These are phyloP conservation scores for Manacus vitellinus DNA, from an alignment of 2,113 vertebrate genomes.

Conservation along the genomic window DNA sequence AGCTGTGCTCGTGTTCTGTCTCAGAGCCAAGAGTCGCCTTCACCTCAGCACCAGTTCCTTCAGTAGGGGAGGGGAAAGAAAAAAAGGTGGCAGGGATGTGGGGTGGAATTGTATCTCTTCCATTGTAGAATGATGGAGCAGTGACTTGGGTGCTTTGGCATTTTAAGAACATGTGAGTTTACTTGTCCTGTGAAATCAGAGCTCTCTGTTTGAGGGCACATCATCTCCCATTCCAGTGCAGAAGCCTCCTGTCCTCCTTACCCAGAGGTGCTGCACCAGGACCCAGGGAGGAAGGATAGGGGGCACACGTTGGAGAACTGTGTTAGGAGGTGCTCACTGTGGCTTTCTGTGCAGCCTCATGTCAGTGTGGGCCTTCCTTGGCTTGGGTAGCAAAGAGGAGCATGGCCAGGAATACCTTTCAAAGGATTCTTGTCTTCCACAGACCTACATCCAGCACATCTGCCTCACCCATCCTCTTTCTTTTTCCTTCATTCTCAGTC, in stretches of 20 bases:
- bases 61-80: not conserved
- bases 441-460: not conserved
- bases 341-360: not conserved
- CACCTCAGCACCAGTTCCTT: not conserved
- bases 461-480: not conserved
- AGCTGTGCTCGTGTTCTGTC: not conserved
- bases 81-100: not conserved
- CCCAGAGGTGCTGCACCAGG: not conserved
- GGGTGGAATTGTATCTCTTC: not conserved
- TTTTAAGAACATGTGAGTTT: not conserved
- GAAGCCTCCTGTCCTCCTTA: not conserved
- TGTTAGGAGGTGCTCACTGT: not conserved
- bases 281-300: not conserved
- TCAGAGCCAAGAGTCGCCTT: not conserved
- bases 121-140: not conserved
- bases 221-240: not conserved
- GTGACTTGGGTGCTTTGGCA: not conserved
- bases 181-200: not conserved
- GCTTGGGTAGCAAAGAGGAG: not conserved
- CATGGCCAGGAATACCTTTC: not conserved
- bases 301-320: fast-evolving
- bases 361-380: not conserved
- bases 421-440: not conserved
- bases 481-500: not conserved
- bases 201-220: not conserved